Evolutionary conservation across 1,140 invertebrate species (phyloP), one percentile per base, ranked within the genome.

Genomic region (Armadillidium nasatum): DNA sequence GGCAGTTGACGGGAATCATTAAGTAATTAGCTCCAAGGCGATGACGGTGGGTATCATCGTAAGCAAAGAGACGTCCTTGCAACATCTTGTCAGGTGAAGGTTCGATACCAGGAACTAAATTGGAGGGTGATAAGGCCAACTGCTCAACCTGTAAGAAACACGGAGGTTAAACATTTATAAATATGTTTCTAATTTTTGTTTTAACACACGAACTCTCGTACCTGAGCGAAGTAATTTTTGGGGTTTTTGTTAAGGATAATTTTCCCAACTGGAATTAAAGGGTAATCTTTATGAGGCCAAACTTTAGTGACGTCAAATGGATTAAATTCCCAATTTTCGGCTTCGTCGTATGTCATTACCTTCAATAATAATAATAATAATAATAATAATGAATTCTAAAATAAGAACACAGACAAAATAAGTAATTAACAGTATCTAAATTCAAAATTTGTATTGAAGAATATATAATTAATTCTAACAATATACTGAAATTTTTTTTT

Each of bases 1-100:
- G 95, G 82, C 94, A 95, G 84, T 99, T 99, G n/a, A 99, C 94
- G 7, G 96, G 93, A 60, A 99, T 88, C 84, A 98, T 94, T 67
- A 93, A 87, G 85, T 92, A 96, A 84, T 99, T 99, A 0, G 93
- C 88, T 54, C 97, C 97, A 60, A 99, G 87, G 22, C 96, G 90
- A 85, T 98, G 92, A 77, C 94, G 89, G 82, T 98, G 96, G 6
- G 97, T 96, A 85, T 99, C 97, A 7, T 89, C 89, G 85, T 99
- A 99, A 10, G 95, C 90, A 84, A 97, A 98, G 7, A 99, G 86
- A 80, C 97, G 91, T 60, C 94, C 96, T 85, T 88, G 76, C 78
- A 98, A 86, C 93, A 98, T 94, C 87, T 96, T 97, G 83, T 99
- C 97, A 0, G 94, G 95, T 43, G 93, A 94, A 11, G 93, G 88